Base-by-base conservation (phyloP, 2,113 vertebrate genomes). In the Tachysurus vachellii region DNA sequence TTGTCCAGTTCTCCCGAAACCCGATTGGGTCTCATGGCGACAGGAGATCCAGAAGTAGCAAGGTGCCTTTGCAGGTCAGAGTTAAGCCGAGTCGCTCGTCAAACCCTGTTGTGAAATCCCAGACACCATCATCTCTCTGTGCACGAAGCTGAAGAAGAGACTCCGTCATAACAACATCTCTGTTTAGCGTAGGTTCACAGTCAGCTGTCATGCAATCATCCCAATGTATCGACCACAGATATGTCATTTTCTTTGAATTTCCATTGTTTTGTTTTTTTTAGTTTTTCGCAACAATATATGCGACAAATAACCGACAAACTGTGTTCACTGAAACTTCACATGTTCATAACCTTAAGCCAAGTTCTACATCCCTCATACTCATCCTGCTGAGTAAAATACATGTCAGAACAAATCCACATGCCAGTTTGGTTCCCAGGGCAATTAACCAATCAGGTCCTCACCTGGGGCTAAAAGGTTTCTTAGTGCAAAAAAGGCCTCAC, bases 401-500 rank as follows among this genome's bases (percentile, higher is more conserved):
- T 36, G 86, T 66, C 73, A 44, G 21, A 53, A 82, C 82, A 50
- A 14, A 50, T 86, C 82, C 42, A 82, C 80, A 62, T 42, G 82
- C 85, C 47, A 53, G 56, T 75, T 88, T 87, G n/a, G 86, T 90
- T 91, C 88, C 88, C 84, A 82, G 61, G 87, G 88, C 77, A 89
- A 89, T 91, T 89, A 88, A 85, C 87, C 85, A 89, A 90, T 90
- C 90, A 88, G 77, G 83, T 70, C 84, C 54, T 88, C 82, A 79
- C 90, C 90, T 61, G 87, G 86, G 87, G 88, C 87, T 88, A 89
- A 91, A 91, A 87, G 88, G 88, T 84, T 88, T 87, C 88, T 87
- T 54, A 36, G 68, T 50, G 76, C 86, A 86, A 90, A 66, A 66
- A 57, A 62, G n/a, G 26, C 61, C 76, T 76, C 86, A 83, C 64